These are phyloP conservation scores for Chamaetylas fuelleborni DNA, from an alignment of 2,113 vertebrate genomes.

Conservation along the genomic window DNA sequence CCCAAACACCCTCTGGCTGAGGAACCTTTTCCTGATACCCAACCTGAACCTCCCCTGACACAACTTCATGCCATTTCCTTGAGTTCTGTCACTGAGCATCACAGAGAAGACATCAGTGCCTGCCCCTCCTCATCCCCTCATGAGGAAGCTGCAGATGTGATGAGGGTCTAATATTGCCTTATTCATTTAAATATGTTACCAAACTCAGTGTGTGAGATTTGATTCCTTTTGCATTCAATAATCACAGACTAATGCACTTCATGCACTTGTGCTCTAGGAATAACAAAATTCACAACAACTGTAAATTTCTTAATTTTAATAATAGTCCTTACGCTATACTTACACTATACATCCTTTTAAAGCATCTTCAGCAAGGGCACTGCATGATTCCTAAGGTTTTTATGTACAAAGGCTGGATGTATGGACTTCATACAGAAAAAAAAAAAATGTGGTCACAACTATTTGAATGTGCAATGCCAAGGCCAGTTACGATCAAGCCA, in stretches of 20 bases:
- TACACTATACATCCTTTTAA: neutral
- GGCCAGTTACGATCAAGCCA: neutral
- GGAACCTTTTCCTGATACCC: fast-evolving
- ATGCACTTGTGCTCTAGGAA: neutral
- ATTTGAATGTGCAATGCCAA: neutral
- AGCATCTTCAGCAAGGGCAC: neutral
- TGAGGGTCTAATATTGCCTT: neutral
- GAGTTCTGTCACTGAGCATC: no score
- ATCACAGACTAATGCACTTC: neutral
- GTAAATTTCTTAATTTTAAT: neutral
- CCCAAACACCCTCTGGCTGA: neutral
- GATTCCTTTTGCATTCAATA: neutral
- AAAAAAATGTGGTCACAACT: neutral
- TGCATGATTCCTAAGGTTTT: neutral
- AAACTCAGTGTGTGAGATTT: neutral
- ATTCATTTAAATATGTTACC: neutral
- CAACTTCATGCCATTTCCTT: neutral
- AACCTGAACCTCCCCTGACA: fast-evolving
- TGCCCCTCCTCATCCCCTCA: neutral
- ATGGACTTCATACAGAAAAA: neutral
- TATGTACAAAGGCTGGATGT: neutral
- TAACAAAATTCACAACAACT: neutral
- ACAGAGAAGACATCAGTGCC: neutral
- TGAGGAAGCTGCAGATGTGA: neutral
- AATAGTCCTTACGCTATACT: neutral